Percentiles rank a stretch among this genome's conserved stretches.
Conservation (phyloP, 2,113 vertebrate genomes). For the Ailuropoda melanoleuca region DNA sequence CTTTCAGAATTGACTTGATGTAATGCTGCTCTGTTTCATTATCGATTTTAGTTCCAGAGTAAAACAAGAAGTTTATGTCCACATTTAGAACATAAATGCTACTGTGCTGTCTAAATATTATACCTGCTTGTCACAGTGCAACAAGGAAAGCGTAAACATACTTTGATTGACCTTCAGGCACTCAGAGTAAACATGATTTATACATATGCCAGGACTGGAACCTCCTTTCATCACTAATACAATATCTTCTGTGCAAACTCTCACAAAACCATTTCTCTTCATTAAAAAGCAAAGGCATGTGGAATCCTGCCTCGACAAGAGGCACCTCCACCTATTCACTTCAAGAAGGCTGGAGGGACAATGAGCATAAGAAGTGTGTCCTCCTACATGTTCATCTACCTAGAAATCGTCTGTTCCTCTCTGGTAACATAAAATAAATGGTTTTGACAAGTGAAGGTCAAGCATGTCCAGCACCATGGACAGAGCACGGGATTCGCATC, state of each 20-base stretch:
- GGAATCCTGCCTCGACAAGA: neutral
- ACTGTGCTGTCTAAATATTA: conserved; percentile 48
- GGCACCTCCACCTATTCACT: neutral
- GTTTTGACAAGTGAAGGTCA: neutral
- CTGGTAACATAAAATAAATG: neutral
- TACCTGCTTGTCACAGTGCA: neutral
- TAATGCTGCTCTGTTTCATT: neutral
- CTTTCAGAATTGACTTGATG: conserved; percentile 55
- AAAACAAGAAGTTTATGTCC: conserved; percentile 61
- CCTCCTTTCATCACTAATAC: neutral
- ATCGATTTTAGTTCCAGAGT: conserved; percentile 49
- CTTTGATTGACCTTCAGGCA: conserved; percentile 34
- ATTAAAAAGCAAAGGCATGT: neutral
- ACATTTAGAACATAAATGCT: conserved; percentile 41
- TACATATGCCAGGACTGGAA: neutral
- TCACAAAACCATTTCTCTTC: neutral
- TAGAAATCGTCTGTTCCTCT: neutral
- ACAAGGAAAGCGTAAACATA: neutral
- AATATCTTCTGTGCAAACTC: neutral
- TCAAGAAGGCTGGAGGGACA: neutral
- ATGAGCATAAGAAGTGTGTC: neutral
- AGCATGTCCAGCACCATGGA: neutral
- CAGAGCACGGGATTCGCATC: accelerated
- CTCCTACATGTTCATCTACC: neutral
- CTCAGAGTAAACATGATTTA: neutral